A percentile compares a stretch with the other conserved stretches of the same genome.
These are phyloP conservation scores for Lates japonicus DNA, from an alignment of 2,797 vertebrate genomes.

Conservation along the genomic window DNA sequence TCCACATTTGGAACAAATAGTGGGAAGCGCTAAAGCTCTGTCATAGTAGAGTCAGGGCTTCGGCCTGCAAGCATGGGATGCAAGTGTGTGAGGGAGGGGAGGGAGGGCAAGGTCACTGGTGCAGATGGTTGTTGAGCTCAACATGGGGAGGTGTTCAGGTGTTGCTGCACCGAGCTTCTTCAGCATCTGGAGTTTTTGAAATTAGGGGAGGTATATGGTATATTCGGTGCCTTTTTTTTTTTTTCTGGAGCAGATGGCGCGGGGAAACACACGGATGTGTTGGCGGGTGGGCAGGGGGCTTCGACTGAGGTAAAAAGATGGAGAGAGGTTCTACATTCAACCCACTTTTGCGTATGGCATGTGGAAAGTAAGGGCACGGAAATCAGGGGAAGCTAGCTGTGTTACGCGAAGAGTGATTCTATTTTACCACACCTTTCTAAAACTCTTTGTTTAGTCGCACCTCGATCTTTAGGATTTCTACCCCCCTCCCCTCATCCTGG, in stretches of 20 bases:
- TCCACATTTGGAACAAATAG: constrained; percentile 88
- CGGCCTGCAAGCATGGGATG: constrained; percentile 78
- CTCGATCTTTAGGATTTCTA: not conserved
- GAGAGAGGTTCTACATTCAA: constrained; percentile 71
- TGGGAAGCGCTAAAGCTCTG: constrained; percentile 86
- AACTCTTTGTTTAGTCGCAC: not conserved
- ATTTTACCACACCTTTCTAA: constrained; percentile 8
- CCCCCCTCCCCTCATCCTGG: not conserved
- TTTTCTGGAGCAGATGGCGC: constrained; percentile 77
- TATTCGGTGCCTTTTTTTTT: constrained; percentile 71
- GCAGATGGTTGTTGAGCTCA: constrained; percentile 81
- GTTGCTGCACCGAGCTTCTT: constrained; percentile 47
- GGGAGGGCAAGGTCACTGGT: constrained; percentile 72
- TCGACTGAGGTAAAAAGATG: constrained; percentile 56
- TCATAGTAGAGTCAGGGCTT: constrained; percentile 78
- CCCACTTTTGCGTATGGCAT: constrained; percentile 59
- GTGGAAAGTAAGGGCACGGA: constrained; percentile 71
- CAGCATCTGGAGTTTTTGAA: constrained; percentile 77
- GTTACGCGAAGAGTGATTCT: constrained; percentile 37
- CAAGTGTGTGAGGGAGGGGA: constrained; percentile 50
- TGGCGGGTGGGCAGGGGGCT: constrained; percentile 37
- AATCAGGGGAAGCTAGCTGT: constrained; percentile 74
- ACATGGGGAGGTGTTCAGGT: constrained; percentile 63
- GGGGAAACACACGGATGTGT: constrained; percentile 79
- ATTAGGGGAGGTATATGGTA: constrained; percentile 50